A percentile compares a stretch with the other conserved stretches of the same genome.
Evolutionary conservation across 2,888 invertebrate species (phyloP).

Genomic region (Siphlonurus alternatus): DNA sequence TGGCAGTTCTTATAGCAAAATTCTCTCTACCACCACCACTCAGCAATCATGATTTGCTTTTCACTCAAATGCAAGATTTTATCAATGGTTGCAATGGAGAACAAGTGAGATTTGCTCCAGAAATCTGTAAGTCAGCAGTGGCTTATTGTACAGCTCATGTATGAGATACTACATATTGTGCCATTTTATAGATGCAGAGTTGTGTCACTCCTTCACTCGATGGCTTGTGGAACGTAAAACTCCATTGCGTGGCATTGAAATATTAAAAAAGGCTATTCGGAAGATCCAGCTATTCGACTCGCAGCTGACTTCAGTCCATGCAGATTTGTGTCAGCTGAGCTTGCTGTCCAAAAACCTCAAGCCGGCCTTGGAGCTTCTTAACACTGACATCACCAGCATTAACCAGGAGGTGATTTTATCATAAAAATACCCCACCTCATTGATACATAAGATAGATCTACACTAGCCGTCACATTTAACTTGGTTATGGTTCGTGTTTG

Average conservation of each 20-base stretch:
- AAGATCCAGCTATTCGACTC: constrained; percentile 76
- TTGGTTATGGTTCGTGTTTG: no score
- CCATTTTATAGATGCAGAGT: constrained; percentile 56
- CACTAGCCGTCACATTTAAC: no score
- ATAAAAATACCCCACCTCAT: constrained; percentile 4
- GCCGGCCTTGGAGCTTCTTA: constrained; percentile 72
- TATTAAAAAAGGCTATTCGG: constrained; percentile 66
- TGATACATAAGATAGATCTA: no score
- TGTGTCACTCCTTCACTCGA: constrained; percentile 70
- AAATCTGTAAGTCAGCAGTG: constrained; percentile 50
- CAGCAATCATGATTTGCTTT: constrained; percentile 31
- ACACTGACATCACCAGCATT: constrained; percentile 82
- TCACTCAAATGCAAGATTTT: constrained; percentile 70
- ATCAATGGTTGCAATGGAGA: constrained; percentile 74
- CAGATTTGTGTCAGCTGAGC: constrained; percentile 84
- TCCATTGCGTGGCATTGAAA: constrained; percentile 66
- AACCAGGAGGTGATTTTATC: constrained; percentile 50
- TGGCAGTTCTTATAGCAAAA: constrained; percentile 72
- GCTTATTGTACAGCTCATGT: constrained; percentile 5
- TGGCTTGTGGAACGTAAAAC: constrained; percentile 60
- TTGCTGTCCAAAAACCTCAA: constrained; percentile 81
- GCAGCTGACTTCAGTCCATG: constrained; percentile 86
- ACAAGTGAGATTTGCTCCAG: constrained; percentile 73
- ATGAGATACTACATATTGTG: constrained; percentile 4
- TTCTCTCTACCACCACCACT: constrained; percentile 36